Base-by-base conservation (phyloP, 1,140 invertebrate genomes). In the Lepidurus apus region DNA sequence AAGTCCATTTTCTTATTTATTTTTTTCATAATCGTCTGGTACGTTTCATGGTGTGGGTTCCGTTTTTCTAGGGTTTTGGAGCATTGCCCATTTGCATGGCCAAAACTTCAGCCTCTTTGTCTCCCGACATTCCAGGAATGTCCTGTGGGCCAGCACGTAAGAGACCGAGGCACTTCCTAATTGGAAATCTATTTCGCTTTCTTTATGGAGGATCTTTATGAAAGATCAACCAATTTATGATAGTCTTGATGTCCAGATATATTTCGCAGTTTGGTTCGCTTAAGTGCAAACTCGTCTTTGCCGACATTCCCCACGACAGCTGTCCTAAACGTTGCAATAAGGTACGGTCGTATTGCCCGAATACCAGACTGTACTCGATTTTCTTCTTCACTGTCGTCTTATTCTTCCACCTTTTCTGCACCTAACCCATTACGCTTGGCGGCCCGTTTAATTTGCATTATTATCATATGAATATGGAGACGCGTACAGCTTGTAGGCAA, bases 81-180 rank as follows among this genome's bases (percentile, higher is more conserved):
- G 91, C 93, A 79, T 86, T 99, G n/a, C 95, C 98, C 2, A 89
- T 99, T 75, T 99, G 98, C 84, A 98, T 99, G 95, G 96, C 97
- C 0, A 99, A 99, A 87, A 99, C 97, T 2, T 93, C 97, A 0
- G 89, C 95, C 78, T 99, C 97, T 0, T 85, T 99, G 26, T 97
- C 94, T 4, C 93, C 95, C 80, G 93, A 99, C 88, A n/a, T n/a
- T n/a, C n/a, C n/a, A n/a, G n/a, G n/a, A n/a, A n/a, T n/a, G 26
- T 26, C 26, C 26, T 26, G 26, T 26, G 26, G 26, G 26, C 26
- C 26, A 26, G 26, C 26, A 26, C 26, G 26, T 26, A 26, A 26
- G 1, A 26, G 26, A 26, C 26, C 26, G 26, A 26, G 26, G 26
- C 1, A 26, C 26, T 26, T 26, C 26, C 26, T 26, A 1, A 26